phyloP scores from a whole-genome alignment of 2,113 vertebrate species.

The Strigops habroptila region DNA sequence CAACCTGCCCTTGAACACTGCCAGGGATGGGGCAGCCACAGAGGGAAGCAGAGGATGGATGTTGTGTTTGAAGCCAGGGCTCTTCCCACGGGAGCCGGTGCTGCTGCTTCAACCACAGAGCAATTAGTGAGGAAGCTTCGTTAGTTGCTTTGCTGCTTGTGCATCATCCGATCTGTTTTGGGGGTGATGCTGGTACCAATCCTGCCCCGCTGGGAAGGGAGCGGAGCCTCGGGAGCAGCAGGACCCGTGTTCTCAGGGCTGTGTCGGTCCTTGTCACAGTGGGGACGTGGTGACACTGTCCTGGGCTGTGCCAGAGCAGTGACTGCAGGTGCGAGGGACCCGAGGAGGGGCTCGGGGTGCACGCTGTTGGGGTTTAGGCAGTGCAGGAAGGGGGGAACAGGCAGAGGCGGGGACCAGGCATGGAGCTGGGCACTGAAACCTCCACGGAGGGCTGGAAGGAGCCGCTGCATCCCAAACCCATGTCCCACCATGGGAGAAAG shows the following conservation, averaged over 20 bases:
- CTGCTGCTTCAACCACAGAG: not conserved
- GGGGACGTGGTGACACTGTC: not conserved
- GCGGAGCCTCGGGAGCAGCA: not conserved
- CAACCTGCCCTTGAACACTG: not conserved
- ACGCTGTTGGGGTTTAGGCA: not conserved
- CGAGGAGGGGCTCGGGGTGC: not conserved
- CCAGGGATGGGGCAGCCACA: not conserved
- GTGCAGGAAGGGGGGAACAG: accelerated
- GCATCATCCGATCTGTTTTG: not conserved
- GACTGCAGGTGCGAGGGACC: not conserved
- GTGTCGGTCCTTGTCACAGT: accelerated
- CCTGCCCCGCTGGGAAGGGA: not conserved
- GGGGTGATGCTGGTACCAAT: not conserved
- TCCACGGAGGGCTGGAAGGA: not conserved
- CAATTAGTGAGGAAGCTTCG: not conserved
- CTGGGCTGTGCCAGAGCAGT: not conserved
- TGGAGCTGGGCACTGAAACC: not conserved
- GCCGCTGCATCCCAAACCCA: accelerated
- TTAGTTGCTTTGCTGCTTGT: not conserved
- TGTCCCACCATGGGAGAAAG: accelerated
- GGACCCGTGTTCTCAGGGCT: accelerated
- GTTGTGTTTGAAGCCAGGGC: not conserved
- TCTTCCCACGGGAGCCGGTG: not conserved
- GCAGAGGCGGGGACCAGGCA: not conserved
- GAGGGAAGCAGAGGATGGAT: not conserved